Conservation (phyloP, 2,888 invertebrate genomes). For the Mystacides longicornis region DNA sequence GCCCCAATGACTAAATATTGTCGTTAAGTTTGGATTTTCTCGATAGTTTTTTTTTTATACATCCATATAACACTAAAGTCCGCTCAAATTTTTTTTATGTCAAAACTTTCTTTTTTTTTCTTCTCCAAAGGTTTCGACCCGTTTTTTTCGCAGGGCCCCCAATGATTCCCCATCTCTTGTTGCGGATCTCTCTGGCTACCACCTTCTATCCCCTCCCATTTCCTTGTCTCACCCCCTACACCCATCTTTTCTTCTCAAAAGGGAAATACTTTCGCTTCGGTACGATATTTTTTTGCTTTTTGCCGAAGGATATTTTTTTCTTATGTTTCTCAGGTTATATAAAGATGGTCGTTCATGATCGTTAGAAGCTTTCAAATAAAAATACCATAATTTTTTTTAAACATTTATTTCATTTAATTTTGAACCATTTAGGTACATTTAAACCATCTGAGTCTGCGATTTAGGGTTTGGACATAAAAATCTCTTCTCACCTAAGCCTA, state of each 20-base stretch:
- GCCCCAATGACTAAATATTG: too few relatives aligned
- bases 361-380: too few relatives aligned
- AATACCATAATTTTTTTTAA: too few relatives aligned
- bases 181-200: neutral
- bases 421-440: too few relatives aligned
- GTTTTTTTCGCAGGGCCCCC: neutral
- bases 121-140: neutral
- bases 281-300: slow-evolving; percentile 14
- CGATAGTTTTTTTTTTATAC: too few relatives aligned
- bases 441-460: too few relatives aligned
- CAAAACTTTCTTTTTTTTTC: neutral
- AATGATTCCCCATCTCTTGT: neutral
- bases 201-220: neutral
- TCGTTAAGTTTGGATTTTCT: too few relatives aligned
- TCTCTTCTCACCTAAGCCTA: too few relatives aligned
- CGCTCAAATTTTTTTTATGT: neutral
- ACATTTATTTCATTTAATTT: too few relatives aligned
- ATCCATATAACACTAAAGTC: too few relatives aligned
- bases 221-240: neutral
- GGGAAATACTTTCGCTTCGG: slow-evolving; percentile 11
- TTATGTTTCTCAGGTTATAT: slow-evolving; percentile 12
- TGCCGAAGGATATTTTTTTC: slow-evolving; percentile 19
- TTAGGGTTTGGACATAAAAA: too few relatives aligned
- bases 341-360: too few relatives aligned
- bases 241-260: slow-evolving; percentile 2